Evolutionary conservation across 1,140 invertebrate species (phyloP), one percentile per base, ranked within the genome.

Genomic region (Cherax destructor): DNA sequence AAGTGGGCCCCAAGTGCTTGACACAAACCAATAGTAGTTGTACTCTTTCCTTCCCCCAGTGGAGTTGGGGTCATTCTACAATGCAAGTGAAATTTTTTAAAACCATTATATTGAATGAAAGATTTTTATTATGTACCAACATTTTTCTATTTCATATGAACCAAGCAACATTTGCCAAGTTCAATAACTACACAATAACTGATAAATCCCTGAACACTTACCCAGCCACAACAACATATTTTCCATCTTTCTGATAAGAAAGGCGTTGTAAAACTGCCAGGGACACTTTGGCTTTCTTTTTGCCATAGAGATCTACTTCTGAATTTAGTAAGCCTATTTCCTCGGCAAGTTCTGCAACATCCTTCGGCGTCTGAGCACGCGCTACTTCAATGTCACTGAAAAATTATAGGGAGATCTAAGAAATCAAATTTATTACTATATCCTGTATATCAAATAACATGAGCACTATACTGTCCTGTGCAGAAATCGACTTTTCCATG

Each of bases 21-120:
- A 13, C 97, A 97, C 81, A 99, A 95, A 59, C 99, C 99, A 93
- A 99, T 96, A 0, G 97, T 96, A 0, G 99, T 99, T 0, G 99
- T 99, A 94, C 95, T 99, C 95, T 99, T 99, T 3, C 99, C 99
- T 95, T 99, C 99, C 10, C 99, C 99, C 4, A 99, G 95, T 0
- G 99, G 98, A 0, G 99, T 99, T 0, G 99, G 99, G 0, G 98
- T 99, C 13, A 99, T 99, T 21, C 97, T 97, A 78, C 3, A 52
- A 59, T 18, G 1, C 47, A 56, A 79, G 9, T 21, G 18, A 21
- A 21, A 16, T 13, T 18, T 18, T 49, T 4, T 59, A 30, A 18
- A 10, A 52, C 16, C 21, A n/a, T 21, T 16, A 30, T 41, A 41
- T 41, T 41, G 65, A 13, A 69, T 69, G 65, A 21, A 30, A 74